These are phyloP conservation scores for Drosophila triauraria DNA, from an alignment of 1,140 invertebrate genomes.

Conservation along the genomic window DNA sequence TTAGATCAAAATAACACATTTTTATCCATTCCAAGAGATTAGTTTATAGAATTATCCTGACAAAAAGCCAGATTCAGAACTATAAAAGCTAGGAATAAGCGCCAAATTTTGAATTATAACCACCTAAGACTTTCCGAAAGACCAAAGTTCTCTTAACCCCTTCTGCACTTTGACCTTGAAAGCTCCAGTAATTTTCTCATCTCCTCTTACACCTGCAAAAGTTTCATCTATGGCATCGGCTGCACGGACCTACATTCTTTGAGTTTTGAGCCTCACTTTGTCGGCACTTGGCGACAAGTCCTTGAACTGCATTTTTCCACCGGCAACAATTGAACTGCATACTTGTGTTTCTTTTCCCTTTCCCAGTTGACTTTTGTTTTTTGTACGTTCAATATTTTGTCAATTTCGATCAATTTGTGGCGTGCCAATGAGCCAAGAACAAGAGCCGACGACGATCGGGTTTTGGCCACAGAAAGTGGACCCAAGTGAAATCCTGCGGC, in stretches of 20 bases:
- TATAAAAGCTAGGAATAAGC: fast-evolving
- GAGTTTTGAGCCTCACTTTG: constrained; percentile 51
- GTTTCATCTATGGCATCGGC: constrained; percentile 11
- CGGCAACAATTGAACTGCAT: constrained; percentile 80
- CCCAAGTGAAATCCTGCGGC: constrained; percentile 64
- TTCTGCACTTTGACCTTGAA: constrained; percentile 6
- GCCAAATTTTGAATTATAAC: neutral
- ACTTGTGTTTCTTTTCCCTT: constrained; percentile 44
- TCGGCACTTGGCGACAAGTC: constrained; percentile 74
- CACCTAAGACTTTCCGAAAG: neutral
- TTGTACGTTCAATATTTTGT: constrained; percentile 73
- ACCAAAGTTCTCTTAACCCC: neutral
- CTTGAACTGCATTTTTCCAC: constrained; percentile 72
- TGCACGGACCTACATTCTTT: constrained; percentile 31
- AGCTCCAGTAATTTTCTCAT: neutral
- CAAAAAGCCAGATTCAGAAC: neutral
- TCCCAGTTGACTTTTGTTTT: constrained; percentile 20
- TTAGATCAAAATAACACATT: neutral
- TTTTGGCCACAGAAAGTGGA: constrained; percentile 23
- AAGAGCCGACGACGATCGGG: constrained; percentile 1
- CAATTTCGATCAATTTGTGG: constrained; percentile 83
- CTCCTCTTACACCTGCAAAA: constrained; percentile 25
- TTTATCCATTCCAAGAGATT: neutral
- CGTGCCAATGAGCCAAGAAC: constrained; percentile 62
- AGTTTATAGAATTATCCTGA: neutral